Conservation (phyloP, 2,113 vertebrate species). For the Astur gentilis region DNA sequence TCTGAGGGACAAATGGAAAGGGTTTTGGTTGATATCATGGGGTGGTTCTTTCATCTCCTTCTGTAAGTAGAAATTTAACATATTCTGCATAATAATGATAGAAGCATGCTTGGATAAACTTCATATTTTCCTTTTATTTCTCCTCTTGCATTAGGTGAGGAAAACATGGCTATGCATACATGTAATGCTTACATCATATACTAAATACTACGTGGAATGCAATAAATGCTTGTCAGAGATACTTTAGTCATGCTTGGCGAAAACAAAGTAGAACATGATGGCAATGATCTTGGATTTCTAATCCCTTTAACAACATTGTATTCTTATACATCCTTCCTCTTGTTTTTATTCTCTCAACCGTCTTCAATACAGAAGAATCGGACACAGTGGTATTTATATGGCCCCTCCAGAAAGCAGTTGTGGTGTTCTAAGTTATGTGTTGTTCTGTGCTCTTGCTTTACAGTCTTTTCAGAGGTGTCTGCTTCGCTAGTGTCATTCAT, state of each 20-base stretch:
- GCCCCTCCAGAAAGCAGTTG: not conserved
- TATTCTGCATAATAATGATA: not conserved
- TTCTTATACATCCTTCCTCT: not conserved
- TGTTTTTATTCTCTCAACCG: not conserved
- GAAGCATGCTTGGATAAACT: not conserved
- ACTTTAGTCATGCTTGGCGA: not conserved
- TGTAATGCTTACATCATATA: not conserved
- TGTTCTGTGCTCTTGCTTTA: not conserved
- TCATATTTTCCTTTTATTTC: not conserved
- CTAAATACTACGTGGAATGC: not conserved
- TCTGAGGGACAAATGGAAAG: not conserved
- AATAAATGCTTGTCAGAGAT: not conserved
- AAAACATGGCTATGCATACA: not conserved
- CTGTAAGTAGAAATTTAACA: not conserved
- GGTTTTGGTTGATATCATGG: not conserved
- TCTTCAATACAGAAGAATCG: not conserved
- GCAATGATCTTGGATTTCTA: not conserved
- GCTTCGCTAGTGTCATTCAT: not conserved
- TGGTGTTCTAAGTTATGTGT: not conserved
- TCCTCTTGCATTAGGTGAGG: not conserved
- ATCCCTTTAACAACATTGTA: not conserved
- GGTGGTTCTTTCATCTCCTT: not conserved
- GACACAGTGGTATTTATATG: not conserved
- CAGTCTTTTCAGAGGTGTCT: not conserved
- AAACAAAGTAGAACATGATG: not conserved